These are phyloP conservation scores for Subanguina moxae DNA, from an alignment of 1,140 invertebrate genomes.

Conservation along the genomic window DNA sequence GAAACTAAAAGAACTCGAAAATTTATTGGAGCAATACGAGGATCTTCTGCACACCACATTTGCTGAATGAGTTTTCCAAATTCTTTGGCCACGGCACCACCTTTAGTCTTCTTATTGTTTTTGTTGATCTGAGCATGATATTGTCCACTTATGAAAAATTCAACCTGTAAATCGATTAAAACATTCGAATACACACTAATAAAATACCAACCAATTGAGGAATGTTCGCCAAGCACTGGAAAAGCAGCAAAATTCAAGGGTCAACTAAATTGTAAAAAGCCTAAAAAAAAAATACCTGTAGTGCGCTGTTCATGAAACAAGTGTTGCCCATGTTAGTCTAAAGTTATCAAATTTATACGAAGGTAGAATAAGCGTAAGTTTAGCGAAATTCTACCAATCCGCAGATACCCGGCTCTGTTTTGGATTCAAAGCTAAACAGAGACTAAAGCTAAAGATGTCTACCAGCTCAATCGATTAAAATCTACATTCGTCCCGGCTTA, in stretches of 20 bases:
- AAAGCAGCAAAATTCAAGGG: constrained; percentile 13
- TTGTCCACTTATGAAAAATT: constrained; percentile 63
- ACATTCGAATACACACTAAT: constrained; percentile 64
- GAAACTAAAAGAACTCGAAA: constrained; percentile 1
- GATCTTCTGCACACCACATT: constrained; percentile 66
- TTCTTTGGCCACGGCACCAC: constrained; percentile 66
- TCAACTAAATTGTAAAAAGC: constrained; percentile 20
- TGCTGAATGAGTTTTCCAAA: constrained; percentile 66
- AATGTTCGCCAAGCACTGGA: constrained; percentile 64
- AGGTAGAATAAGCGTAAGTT: too few species aligned
- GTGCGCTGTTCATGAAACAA: constrained; percentile 64
- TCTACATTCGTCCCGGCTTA: too few species aligned
- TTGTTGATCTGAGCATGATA: constrained; percentile 63
- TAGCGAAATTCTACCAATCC: too few species aligned
- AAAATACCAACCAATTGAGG: constrained; percentile 62
- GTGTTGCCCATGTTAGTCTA: constrained; percentile 63
- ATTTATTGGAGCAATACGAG: constrained; percentile 61
- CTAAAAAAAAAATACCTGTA: constrained; percentile 31
- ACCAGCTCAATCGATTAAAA: too few species aligned
- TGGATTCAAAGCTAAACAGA: too few species aligned
- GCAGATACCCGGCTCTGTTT: too few species aligned
- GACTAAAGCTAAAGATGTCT: too few species aligned
- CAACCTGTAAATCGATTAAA: constrained; percentile 58
- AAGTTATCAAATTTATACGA: too few species aligned
- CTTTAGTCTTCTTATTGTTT: constrained; percentile 67